Base-by-base conservation (phyloP, 2,113 vertebrate genomes). In the Clarias magur region DNA sequence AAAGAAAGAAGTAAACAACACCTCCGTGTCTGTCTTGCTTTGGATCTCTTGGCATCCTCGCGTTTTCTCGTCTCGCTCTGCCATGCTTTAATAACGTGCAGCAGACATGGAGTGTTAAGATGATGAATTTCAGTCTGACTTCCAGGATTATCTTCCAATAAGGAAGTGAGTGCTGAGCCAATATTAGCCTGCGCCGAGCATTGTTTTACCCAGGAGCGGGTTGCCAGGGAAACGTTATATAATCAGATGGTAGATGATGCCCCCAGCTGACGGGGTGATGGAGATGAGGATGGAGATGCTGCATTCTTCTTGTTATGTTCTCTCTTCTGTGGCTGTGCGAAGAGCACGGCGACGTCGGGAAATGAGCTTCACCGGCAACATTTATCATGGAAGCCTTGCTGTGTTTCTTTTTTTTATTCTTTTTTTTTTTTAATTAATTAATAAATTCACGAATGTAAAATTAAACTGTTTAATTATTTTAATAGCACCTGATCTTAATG, bases 211-310 rank as follows among this genome's bases (percentile, higher is more conserved):
- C 94, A 92, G 91, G 94, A 94, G 94, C 91, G 89, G 85, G 94
- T 96, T 96, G 94, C 94, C 94, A 92, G 92, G 94, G 95, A 93
- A 95, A 95, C 94, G 34, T 94, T 95, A 93, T 93, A 94, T 95
- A 95, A 96, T 94, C 92, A 92, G 93, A 89, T 62, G 82, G 88
- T 86, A 87, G 86, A 88, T 91, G 92, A 93, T 93, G 92, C 93
- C 94, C 93, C 92, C 92, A 92, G 93, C 94, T 95, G 94, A 94
- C 94, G 93, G 91, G 93, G 93, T 94, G 94, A 89, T 85, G 80
- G 86, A 91, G 87, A 94, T 91, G 92, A 93, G 91, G 91, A 84
- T 56, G 82, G 81, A 87, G 81, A 83, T 94, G 92, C 92, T 92
- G 94, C 91, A 92, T 93, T 89, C 92, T 85, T 91, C 90, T 83